Evolutionary conservation across 2,888 invertebrate genomes (phyloP).

Genomic region (Xanthorhoe spadicearia): DNA sequence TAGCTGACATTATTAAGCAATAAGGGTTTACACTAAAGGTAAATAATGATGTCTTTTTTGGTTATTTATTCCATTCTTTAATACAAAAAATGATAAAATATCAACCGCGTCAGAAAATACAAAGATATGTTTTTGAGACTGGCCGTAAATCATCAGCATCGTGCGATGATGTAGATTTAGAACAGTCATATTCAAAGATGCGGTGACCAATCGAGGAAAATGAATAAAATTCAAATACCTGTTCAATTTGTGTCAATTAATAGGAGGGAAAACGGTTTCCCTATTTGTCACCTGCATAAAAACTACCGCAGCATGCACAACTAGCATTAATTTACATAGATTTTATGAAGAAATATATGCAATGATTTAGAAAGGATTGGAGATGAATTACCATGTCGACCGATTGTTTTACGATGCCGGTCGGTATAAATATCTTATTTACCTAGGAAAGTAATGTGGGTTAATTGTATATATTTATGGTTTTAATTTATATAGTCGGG

Average conservation of each 20-base stretch:
- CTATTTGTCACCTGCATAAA: conserved; percentile 18
- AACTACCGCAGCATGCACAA: not conserved
- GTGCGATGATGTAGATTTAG: not conserved
- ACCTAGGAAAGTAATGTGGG: too few relatives aligned
- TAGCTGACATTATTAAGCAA: too few relatives aligned
- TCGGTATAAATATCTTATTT: too few relatives aligned
- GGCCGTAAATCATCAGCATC: too few relatives aligned
- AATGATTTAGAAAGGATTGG: conserved; percentile 11
- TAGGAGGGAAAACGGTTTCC: conserved; percentile 10
- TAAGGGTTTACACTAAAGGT: too few relatives aligned
- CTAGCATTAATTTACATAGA: conserved; percentile 7
- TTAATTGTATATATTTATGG: not conserved
- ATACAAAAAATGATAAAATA: too few relatives aligned
- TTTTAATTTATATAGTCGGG: too few relatives aligned
- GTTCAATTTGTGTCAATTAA: conserved; percentile 4
- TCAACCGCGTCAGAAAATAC: too few relatives aligned
- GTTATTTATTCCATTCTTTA: too few relatives aligned
- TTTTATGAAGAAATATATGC: not conserved
- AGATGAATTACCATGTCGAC: conserved; percentile 7
- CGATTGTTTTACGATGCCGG: not conserved
- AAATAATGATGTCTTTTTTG: too few relatives aligned
- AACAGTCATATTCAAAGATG: not conserved
- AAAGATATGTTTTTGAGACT: too few relatives aligned
- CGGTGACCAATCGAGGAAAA: conserved; percentile 20
- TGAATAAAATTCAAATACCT: not conserved